Evolutionary conservation across 2,797 vertebrate species (phyloP), one percentile per base, ranked within the genome.

Genomic region (Sebastes trivittatus): DNA sequence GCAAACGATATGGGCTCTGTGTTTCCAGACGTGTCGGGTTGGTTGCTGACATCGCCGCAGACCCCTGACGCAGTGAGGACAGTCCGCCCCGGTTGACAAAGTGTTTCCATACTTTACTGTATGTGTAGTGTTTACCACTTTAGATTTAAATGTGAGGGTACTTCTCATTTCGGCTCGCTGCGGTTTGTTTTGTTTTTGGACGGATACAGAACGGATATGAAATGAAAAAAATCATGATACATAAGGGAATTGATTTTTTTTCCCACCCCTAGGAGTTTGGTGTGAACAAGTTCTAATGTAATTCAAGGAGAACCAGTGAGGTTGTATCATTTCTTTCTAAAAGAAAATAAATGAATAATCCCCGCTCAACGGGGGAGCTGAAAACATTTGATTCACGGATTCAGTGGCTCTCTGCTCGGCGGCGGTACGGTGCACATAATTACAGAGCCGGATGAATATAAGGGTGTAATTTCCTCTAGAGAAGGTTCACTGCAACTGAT

Each of bases 391-490:
- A 87, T 88, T 63, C 69, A 34, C 80, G 74, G 66, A 86, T 87
- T 81, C 68, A 62, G 71, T 46, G 61, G 60, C 66, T 83, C 75
- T 72, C 59, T 70, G 55, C 36, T 81, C 60, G 14, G 59, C 14
- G 14, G 29, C 11, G 22, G 29, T 34, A 54, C 1, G n/a, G 32
- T 52, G 65, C 56, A 23, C 63, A 59, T 91, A 88, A 93, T 94
- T 90, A 87, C 73, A 86, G 62, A 89, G 79, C 85, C 34, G 75
- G 78, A 93, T 89, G 79, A 87, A 93, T 89, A 81, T 75, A 77
- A 78, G 52, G 76, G 72, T 85, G 76, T 89, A 84, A 90, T 93
- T 90, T 91, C 70, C 84, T 69, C 29, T 22, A 56, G 61, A 79
- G 78, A 63, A 78, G 61, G 83, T 83, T 84, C 81, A 79, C 49